These are phyloP conservation scores for Leptinotarsa texana DNA, from an alignment of 1,140 invertebrate species.

Conservation along the genomic window DNA sequence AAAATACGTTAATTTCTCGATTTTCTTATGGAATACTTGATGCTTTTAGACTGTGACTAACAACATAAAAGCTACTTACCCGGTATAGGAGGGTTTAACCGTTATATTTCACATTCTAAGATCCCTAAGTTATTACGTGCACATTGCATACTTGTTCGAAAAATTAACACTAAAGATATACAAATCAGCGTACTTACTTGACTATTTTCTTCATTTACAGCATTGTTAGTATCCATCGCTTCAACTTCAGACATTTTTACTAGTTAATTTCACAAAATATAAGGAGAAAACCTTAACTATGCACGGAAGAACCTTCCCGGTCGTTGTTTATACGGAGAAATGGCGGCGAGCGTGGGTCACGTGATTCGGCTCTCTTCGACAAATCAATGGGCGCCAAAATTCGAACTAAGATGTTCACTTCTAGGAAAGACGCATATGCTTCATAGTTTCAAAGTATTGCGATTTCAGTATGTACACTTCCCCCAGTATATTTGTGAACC, in stretches of 20 bases:
- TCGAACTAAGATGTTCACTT: background rate
- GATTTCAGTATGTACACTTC: too few species aligned
- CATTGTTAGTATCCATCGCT: conserved; percentile 51
- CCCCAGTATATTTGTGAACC: too few species aligned
- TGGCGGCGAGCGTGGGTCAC: conserved; percentile 57
- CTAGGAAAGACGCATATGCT: too few species aligned
- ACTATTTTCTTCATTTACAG: conserved; percentile 51
- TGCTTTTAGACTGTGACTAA: background rate
- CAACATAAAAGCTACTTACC: background rate
- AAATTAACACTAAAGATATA: conserved; percentile 36
- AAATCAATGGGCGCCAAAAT: conserved; percentile 31
- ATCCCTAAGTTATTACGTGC: conserved; percentile 48
- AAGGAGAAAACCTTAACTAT: conserved; percentile 36
- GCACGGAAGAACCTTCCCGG: conserved; percentile 49
- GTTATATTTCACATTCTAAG: conserved; percentile 44
- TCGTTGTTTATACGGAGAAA: conserved; percentile 57
- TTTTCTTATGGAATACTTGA: background rate
- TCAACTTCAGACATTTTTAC: conserved; percentile 55
- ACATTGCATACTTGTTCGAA: conserved; percentile 48
- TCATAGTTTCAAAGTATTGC: too few species aligned
- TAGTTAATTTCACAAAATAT: conserved; percentile 40
- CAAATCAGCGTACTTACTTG: conserved; percentile 47
- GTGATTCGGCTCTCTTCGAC: conserved; percentile 46
- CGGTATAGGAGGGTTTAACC: background rate
- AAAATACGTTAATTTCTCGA: background rate